These are phyloP conservation scores for Chitala chitala DNA, from an alignment of 2,113 vertebrate genomes.

Conservation along the genomic window DNA sequence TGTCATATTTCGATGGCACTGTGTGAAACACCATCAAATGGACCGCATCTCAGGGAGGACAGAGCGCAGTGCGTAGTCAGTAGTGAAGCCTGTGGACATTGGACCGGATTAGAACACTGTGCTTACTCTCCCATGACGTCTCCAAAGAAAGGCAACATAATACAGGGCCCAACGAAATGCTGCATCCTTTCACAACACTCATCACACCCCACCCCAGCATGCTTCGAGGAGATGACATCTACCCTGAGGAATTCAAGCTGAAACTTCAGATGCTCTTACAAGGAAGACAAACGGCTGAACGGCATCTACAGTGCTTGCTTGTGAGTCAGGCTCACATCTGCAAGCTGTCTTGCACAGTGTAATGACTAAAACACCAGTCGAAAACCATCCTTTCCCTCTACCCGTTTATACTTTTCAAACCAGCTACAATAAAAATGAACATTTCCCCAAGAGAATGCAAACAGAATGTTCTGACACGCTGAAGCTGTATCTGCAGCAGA, in stretches of 20 bases:
- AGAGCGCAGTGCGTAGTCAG: background rate
- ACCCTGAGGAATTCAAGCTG: background rate
- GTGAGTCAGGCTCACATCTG: background rate
- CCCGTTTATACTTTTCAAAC: no score
- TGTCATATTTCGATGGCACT: no score
- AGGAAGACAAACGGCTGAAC: background rate
- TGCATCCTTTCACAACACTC: background rate
- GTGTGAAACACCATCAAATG: background rate
- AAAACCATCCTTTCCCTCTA: background rate
- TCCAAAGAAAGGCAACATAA: constrained; percentile 2
- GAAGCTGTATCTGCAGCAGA: no score
- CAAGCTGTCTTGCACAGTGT: background rate
- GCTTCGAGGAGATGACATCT: background rate
- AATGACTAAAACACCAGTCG: background rate
- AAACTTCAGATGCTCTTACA: background rate
- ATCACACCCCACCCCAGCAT: background rate
- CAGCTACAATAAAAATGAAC: no score
- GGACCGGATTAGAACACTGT: background rate
- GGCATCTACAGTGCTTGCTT: background rate
- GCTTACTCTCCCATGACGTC: background rate
- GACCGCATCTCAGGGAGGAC: no score
- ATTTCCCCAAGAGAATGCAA: no score
- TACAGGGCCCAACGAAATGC: background rate
- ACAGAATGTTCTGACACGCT: no score
- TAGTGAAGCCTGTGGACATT: background rate